Evolutionary conservation across 2,888 invertebrate genomes (phyloP).

Genomic region (Tiliacea citrago): DNA sequence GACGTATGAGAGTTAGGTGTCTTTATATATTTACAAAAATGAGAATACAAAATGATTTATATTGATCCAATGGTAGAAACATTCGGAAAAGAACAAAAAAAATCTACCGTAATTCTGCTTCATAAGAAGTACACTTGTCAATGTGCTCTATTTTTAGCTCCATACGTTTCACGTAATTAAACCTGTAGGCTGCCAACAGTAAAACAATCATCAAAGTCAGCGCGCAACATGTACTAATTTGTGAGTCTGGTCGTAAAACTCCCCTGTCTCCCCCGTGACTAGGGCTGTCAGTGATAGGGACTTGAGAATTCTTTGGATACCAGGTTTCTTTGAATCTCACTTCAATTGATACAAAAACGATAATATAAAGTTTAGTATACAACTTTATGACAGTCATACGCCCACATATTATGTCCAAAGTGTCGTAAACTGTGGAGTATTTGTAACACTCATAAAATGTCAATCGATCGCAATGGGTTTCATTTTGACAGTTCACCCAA

Average conservation of each 20-base stretch:
- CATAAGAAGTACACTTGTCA: not conserved
- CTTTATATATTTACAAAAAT: not conserved
- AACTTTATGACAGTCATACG: no score
- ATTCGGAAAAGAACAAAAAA: no score
- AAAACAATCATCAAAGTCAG: slow-evolving; percentile 51
- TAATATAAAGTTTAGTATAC: no score
- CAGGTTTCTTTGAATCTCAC: not conserved
- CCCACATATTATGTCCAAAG: not conserved
- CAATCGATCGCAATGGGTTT: no score
- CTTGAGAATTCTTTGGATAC: slow-evolving; percentile 3
- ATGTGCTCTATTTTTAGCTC: not conserved
- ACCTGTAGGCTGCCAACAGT: slow-evolving; percentile 25
- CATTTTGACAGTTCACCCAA: no score
- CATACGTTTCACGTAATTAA: slow-evolving; percentile 18
- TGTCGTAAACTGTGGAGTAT: no score
- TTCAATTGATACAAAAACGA: not conserved
- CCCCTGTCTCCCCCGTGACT: slow-evolving; percentile 31
- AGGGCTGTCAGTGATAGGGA: slow-evolving; percentile 23
- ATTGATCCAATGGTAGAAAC: not conserved
- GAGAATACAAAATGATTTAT: not conserved
- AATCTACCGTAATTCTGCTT: not conserved
- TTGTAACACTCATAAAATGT: no score
- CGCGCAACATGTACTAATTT: slow-evolving; percentile 59
- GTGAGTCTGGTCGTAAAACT: slow-evolving; percentile 51
- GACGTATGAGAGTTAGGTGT: not conserved